Conservation (phyloP, 2,888 invertebrate species). For the Calliphora vomitoria region DNA sequence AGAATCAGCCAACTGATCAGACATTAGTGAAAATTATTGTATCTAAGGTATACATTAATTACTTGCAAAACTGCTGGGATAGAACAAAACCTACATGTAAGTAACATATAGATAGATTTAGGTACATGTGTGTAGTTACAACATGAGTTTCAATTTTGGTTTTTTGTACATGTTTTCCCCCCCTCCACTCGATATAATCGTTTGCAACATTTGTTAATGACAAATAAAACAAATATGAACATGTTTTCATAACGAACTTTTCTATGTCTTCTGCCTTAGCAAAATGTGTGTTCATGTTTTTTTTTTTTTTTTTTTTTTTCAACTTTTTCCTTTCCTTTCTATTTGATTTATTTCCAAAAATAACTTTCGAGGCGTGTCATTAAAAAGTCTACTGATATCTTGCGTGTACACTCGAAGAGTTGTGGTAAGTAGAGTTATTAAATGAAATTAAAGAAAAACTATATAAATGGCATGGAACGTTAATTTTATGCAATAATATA, state of each 20-base stretch:
- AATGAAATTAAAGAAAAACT: no score
- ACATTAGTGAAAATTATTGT: no score
- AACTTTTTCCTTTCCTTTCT: slow-evolving; percentile 8
- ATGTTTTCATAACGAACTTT: slow-evolving; percentile 40
- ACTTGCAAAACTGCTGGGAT: no score
- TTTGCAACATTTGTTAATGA: slow-evolving; percentile 59
- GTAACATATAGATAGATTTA: not conserved
- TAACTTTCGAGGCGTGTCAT: slow-evolving; percentile 41
- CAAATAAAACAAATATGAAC: slow-evolving; percentile 60
- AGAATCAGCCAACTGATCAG: no score
- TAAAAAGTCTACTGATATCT: slow-evolving; percentile 33
- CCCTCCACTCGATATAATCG: not conserved
- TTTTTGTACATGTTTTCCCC: not conserved
- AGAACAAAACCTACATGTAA: not conserved
- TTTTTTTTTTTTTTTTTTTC: not conserved
- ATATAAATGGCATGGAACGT: no score
- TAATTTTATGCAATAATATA: no score
- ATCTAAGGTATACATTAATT: no score
- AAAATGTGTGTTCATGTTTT: slow-evolving; percentile 26
- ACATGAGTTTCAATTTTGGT: not conserved
- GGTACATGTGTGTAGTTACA: not conserved
- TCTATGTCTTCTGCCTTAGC: slow-evolving; percentile 48
- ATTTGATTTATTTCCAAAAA: slow-evolving; percentile 62
- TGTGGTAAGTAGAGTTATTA: not conserved
- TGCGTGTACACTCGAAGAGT: slow-evolving; percentile 22